Conservation (phyloP, 2,888 invertebrate genomes). For the Lasiommata megera region DNA sequence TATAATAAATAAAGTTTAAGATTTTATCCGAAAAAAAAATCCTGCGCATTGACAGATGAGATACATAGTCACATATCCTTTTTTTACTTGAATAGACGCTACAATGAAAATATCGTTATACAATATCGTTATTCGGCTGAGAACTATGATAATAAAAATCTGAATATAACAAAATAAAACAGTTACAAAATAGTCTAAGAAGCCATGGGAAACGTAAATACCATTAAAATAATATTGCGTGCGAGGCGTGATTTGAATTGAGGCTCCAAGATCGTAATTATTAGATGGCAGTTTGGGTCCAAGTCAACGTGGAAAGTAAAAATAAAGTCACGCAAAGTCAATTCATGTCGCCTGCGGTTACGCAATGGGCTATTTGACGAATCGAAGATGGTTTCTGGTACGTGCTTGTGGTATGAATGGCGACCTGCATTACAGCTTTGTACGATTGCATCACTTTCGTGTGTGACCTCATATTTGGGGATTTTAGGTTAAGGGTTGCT, state of each 20-base stretch:
- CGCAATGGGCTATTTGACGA: slow-evolving; percentile 50
- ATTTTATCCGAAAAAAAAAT: no score
- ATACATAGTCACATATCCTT: no score
- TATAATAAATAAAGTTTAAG: no score
- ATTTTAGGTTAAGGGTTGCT: background rate
- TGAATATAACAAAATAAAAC: no score
- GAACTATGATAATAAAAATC: no score
- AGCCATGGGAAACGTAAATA: no score
- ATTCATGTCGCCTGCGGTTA: slow-evolving; percentile 41
- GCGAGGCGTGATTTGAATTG: background rate
- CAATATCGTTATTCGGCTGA: no score
- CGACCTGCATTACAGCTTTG: slow-evolving; percentile 56
- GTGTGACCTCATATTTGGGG: slow-evolving; percentile 9
- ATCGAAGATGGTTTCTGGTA: slow-evolving; percentile 48
- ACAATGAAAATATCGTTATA: no score
- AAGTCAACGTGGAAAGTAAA: slow-evolving; percentile 24
- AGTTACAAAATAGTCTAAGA: no score
- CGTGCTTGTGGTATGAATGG: slow-evolving; percentile 53
- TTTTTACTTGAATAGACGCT: no score
- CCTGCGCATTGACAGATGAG: no score
- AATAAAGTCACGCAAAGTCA: slow-evolving; percentile 49
- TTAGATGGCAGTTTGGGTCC: background rate
- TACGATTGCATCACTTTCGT: slow-evolving; percentile 33
- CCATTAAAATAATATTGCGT: background rate
- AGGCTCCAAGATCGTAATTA: background rate